Conservation (phyloP, 2,797 vertebrate species). For the Cetoscarus ocellatus region DNA sequence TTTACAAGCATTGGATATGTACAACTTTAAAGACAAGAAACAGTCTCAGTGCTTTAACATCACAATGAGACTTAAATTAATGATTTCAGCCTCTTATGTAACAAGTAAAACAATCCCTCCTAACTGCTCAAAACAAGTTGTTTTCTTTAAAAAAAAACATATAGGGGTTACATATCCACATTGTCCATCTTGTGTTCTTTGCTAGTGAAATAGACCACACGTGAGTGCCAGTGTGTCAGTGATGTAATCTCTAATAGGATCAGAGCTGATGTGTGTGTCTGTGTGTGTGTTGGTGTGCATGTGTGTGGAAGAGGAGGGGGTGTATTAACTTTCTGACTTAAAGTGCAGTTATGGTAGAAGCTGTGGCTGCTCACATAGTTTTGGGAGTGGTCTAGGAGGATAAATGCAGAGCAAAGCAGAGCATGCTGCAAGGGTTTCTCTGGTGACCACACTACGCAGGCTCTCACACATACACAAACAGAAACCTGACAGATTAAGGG, state of each 20-base stretch:
- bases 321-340: constrained; percentile 66
- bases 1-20: no score
- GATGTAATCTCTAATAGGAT: constrained; percentile 76
- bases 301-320: neutral
- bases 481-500: constrained; percentile 65
- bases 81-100: no score
- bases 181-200: constrained; percentile 23
- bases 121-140: no score
- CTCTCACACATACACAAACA: constrained; percentile 32
- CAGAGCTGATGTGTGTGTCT: constrained; percentile 12
- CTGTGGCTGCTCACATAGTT: constrained; percentile 39
- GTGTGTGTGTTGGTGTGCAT: neutral
- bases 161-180: no score
- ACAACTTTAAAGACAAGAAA: no score
- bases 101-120: no score
- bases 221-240: constrained; percentile 51
- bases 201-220: constrained; percentile 14
- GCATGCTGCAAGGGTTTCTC: constrained; percentile 66
- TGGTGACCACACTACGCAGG: constrained; percentile 53
- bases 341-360: constrained; percentile 49
- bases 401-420: constrained; percentile 60
- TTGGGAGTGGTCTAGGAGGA: constrained; percentile 56
- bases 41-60: no score
- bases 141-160: no score
- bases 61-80: no score